These are phyloP conservation scores for Andrena haemorrhoa DNA, from an alignment of 2,888 invertebrate species.

Conservation along the genomic window DNA sequence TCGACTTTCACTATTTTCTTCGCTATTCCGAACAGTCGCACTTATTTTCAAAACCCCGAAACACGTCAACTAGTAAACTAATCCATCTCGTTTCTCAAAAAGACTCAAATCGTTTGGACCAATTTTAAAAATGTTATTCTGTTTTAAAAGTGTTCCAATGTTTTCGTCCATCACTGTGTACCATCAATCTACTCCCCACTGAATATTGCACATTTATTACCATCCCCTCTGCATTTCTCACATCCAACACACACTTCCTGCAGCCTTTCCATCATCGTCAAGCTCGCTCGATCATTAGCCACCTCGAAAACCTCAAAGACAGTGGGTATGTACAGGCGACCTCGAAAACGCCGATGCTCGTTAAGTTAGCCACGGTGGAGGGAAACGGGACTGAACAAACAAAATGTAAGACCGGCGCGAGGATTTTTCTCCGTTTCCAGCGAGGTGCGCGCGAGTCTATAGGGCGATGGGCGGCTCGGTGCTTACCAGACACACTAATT, in stretches of 20 bases:
- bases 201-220: no score
- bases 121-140: no score
- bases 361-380: slow-evolving; percentile 17
- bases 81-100: no score
- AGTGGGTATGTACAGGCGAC: not conserved
- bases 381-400: slow-evolving; percentile 17
- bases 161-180: no score
- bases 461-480: not conserved
- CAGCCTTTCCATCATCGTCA: not conserved
- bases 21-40: no score
- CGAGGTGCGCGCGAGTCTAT: slow-evolving; percentile 16
- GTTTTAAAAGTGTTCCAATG: no score
- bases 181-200: no score
- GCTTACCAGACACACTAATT: slow-evolving; percentile 43
- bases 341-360: slow-evolving; percentile 12
- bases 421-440: slow-evolving; percentile 12
- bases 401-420: not conserved
- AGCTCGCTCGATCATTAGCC: not conserved
- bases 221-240: no score
- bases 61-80: no score
- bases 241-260: not conserved
- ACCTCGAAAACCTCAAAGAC: slow-evolving; percentile 9
- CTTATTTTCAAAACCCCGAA: no score
- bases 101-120: no score
- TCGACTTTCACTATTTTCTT: no score